Evolutionary conservation across 2,888 invertebrate genomes (phyloP).

Genomic region (Synergus japonicus): DNA sequence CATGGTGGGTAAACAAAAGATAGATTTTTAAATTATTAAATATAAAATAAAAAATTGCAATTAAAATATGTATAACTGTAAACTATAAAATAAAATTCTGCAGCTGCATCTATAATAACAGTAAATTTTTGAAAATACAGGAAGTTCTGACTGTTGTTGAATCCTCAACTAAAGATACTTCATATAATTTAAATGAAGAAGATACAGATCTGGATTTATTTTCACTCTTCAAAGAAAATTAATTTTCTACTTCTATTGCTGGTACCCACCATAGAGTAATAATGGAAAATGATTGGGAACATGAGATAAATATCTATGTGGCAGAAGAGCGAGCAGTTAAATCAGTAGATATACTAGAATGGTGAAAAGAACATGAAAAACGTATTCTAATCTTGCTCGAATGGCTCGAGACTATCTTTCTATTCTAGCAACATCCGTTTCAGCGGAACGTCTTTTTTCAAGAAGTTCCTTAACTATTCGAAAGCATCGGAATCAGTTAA

Average conservation of each 20-base stretch:
- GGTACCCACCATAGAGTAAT: too few relatives aligned
- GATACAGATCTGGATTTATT: neutral
- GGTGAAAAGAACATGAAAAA: constrained; percentile 23
- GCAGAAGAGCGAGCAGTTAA: neutral
- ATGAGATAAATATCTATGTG: neutral
- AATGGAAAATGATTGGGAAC: neutral
- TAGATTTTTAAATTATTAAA: too few relatives aligned
- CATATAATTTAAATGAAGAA: neutral
- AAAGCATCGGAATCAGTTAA: constrained; percentile 11
- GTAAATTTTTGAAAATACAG: too few relatives aligned
- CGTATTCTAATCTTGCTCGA: neutral
- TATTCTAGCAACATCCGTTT: constrained; percentile 7
- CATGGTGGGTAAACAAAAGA: neutral
- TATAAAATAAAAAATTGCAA: too few relatives aligned
- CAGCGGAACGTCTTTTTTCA: constrained; percentile 2
- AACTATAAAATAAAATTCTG: too few relatives aligned
- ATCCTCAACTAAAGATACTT: too few relatives aligned
- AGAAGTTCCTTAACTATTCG: constrained; percentile 1
- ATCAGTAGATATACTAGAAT: constrained; percentile 4
- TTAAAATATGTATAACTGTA: too few relatives aligned
- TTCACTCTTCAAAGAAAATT: neutral
- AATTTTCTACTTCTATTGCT: neutral
- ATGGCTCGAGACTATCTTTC: constrained; percentile 7
- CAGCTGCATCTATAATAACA: too few relatives aligned
- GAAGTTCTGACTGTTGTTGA: too few relatives aligned